These are phyloP conservation scores for Bubo scandiacus DNA, from an alignment of 2,113 vertebrate genomes.

Conservation along the genomic window DNA sequence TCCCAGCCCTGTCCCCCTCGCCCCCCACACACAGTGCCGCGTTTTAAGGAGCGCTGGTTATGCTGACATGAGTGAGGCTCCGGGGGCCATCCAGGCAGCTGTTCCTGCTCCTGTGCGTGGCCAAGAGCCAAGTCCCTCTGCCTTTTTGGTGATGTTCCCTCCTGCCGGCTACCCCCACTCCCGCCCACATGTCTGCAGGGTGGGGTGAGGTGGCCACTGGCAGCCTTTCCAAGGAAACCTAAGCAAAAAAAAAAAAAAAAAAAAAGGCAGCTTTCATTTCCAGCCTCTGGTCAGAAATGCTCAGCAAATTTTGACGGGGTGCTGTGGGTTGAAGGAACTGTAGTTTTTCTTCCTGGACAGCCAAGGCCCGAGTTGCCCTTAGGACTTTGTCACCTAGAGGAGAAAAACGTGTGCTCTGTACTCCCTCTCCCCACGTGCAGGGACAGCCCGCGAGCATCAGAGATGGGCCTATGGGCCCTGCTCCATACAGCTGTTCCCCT, in stretches of 20 bases:
- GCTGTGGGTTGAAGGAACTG: not conserved
- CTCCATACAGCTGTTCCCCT: not conserved
- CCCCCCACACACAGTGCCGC: not conserved
- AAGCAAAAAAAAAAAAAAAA: not conserved
- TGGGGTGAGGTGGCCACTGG: constrained; percentile 38
- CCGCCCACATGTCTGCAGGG: constrained; percentile 44
- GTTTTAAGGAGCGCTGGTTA: constrained; percentile 7
- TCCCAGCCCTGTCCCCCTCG: not conserved
- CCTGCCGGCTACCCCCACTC: constrained; percentile 18
- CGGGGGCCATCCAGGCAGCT: constrained; percentile 55
- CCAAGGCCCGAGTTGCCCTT: not conserved
- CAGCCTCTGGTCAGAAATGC: not conserved
- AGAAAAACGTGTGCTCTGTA: not conserved
- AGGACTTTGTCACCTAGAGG: constrained; percentile 13
- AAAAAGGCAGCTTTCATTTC: not conserved
- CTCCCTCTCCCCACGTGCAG: not conserved
- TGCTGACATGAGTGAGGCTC: constrained; percentile 64
- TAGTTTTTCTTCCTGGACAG: not conserved
- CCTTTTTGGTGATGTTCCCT: constrained; percentile 58
- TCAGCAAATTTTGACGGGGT: not conserved
- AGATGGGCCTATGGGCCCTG: rapidly evolving
- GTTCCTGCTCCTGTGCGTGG: constrained; percentile 60
- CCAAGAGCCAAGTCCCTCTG: constrained; percentile 35
- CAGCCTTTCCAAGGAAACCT: not conserved
- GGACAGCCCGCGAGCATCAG: not conserved